phyloP scores from a whole-genome alignment of 2,113 vertebrate species.

The Saccopteryx bilineata region DNA sequence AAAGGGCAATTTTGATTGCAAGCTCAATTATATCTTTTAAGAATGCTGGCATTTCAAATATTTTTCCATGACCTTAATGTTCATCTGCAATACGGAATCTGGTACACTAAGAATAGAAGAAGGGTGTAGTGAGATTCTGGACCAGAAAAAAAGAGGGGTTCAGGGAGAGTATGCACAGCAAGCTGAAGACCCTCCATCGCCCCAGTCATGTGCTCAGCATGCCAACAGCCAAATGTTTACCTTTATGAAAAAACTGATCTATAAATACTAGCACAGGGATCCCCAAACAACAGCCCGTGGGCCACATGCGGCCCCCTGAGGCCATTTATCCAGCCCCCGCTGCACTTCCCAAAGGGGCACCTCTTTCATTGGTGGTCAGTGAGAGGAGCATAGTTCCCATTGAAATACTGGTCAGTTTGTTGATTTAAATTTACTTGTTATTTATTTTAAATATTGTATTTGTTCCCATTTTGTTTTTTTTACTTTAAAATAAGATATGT shows the following conservation, averaged over 20 bases:
- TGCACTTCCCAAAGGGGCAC: no score
- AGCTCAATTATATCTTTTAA: slow-evolving; percentile 1
- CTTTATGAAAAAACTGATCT: not conserved
- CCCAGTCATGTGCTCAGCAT: not conserved
- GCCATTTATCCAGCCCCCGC: no score
- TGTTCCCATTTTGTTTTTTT: no score
- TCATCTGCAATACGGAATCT: not conserved
- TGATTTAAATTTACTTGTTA: no score
- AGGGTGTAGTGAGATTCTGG: not conserved
- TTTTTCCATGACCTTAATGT: not conserved
- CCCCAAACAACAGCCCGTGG: no score
- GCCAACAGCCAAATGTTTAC: not conserved
- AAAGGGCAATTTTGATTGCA: not conserved
- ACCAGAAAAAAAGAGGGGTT: not conserved
- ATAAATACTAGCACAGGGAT: not conserved
- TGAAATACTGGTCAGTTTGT: no score
- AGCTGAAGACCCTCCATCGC: not conserved
- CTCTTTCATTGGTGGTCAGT: no score
- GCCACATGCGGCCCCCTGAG: no score
- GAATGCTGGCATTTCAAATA: slow-evolving; percentile 5
- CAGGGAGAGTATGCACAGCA: not conserved
- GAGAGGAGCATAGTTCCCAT: no score
- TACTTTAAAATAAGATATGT: no score
- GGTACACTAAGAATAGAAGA: not conserved
- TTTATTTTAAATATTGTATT: no score